A percentile compares a stretch with the other conserved stretches of the same genome.
phyloP scores from a whole-genome alignment of 2,113 vertebrate genomes.

The Hippopotamus amphibius region DNA sequence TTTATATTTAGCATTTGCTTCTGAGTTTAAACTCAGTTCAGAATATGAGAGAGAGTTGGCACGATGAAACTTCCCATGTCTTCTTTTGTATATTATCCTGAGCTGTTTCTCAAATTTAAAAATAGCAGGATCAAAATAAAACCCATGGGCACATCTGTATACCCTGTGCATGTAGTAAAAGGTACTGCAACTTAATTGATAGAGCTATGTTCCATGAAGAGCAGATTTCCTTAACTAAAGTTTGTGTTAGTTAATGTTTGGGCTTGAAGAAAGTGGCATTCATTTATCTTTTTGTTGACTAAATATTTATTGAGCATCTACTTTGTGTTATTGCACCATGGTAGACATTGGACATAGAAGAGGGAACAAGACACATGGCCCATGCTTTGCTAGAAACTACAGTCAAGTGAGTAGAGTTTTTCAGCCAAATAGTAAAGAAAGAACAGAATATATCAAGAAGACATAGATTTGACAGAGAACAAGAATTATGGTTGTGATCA shows the following conservation, averaged over 20 bases:
- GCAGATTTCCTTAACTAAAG: not conserved
- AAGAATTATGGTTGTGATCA: not conserved
- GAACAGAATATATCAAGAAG: not conserved
- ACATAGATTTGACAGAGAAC: not conserved
- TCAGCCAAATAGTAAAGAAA: not conserved
- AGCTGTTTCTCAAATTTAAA: slow-evolving; percentile 18
- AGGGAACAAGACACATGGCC: not conserved
- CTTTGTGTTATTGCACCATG: not conserved
- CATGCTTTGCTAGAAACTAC: not conserved
- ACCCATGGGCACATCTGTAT: not conserved
- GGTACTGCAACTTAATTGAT: not conserved
- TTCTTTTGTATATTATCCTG: not conserved
- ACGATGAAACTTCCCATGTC: not conserved
- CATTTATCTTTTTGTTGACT: not conserved
- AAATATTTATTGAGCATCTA: not conserved
- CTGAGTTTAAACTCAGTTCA: not conserved
- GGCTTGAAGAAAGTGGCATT: not conserved
- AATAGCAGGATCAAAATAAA: slow-evolving; percentile 26
- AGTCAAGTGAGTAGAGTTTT: not conserved
- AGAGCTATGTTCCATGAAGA: not conserved
- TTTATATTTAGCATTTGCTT: not conserved
- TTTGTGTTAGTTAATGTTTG: not conserved
- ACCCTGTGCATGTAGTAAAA: not conserved
- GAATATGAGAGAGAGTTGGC: not conserved
- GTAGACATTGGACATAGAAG: not conserved